Conservation (phyloP, 2,888 invertebrate genomes). For the Xestia c-nigrum region DNA sequence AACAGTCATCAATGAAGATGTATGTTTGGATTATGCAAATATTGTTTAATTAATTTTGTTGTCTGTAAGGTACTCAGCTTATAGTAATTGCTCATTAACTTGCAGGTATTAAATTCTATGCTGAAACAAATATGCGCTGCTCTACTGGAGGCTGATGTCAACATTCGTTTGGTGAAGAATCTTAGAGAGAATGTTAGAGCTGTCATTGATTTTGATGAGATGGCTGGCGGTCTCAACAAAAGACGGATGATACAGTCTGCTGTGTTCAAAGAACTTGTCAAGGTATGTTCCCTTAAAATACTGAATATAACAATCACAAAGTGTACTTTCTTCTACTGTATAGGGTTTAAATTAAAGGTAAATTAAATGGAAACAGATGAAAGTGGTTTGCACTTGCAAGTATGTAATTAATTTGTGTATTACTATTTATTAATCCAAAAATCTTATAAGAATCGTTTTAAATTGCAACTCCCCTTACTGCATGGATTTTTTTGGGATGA, state of each 20-base stretch:
- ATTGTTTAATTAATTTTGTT: slow-evolving; percentile 14
- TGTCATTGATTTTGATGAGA: slow-evolving; percentile 99
- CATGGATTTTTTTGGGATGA: no score
- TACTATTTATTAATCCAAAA: neutral
- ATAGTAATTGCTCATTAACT: slow-evolving; percentile 14
- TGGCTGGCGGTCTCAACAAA: slow-evolving; percentile 99
- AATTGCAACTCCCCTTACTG: no score
- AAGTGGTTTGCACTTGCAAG: neutral
- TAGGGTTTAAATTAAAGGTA: neutral
- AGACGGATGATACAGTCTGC: slow-evolving; percentile 99
- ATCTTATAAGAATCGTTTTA: slow-evolving; percentile 4
- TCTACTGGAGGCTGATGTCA: slow-evolving; percentile 98
- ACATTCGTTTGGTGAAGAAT: slow-evolving; percentile 98
- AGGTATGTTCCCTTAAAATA: slow-evolving; percentile 89
- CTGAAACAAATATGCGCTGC: slow-evolving; percentile 99
- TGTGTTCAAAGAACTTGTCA: slow-evolving; percentile 99
- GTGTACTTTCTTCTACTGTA: neutral
- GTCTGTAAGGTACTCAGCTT: neutral
- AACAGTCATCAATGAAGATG: slow-evolving; percentile 99
- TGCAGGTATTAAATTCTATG: slow-evolving; percentile 99
- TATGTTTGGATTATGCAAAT: slow-evolving; percentile 78
- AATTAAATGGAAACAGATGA: neutral
- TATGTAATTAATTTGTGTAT: neutral
- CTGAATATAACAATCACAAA: neutral
- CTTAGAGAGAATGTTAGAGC: slow-evolving; percentile 99